phyloP scores from a whole-genome alignment of 2,113 vertebrate species.

The Tringa solitaria region DNA sequence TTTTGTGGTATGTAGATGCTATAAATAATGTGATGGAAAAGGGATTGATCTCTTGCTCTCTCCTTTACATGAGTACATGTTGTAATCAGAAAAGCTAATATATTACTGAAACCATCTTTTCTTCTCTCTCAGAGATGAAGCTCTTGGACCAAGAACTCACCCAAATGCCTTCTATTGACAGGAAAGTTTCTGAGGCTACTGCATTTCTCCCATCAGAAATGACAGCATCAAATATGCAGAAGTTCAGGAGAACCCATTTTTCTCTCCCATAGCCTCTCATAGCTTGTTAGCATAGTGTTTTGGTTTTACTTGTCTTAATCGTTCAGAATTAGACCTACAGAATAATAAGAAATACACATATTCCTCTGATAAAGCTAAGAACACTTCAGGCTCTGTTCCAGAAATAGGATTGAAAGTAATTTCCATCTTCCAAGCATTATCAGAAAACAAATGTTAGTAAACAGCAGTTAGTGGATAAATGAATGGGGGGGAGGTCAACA shows the following conservation, averaged over 20 bases:
- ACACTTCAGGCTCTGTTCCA: constrained; percentile 10
- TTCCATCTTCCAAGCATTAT: constrained; percentile 47
- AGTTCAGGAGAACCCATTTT: background rate
- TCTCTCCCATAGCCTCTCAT: background rate
- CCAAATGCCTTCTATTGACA: background rate
- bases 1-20: background rate
- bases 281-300: background rate
- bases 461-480: background rate
- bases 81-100: background rate
- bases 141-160: background rate
- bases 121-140: background rate
- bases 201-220: background rate
- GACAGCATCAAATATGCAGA: background rate
- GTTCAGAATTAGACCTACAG: constrained; percentile 31
- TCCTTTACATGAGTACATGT: background rate
- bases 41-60: background rate
- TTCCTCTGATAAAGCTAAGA: constrained; percentile 19
- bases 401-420: constrained; percentile 18
- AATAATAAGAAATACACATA: constrained; percentile 12
- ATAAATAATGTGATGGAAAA: constrained; percentile 3
- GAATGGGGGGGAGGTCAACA: background rate
- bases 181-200: background rate
- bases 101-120: background rate
- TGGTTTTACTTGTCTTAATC: constrained; percentile 37
- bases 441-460: constrained; percentile 49